Percentiles rank a stretch among this genome's conserved stretches.
These are phyloP conservation scores for Chrosomus eos DNA, from an alignment of 2,797 vertebrate species.

Conservation along the genomic window DNA sequence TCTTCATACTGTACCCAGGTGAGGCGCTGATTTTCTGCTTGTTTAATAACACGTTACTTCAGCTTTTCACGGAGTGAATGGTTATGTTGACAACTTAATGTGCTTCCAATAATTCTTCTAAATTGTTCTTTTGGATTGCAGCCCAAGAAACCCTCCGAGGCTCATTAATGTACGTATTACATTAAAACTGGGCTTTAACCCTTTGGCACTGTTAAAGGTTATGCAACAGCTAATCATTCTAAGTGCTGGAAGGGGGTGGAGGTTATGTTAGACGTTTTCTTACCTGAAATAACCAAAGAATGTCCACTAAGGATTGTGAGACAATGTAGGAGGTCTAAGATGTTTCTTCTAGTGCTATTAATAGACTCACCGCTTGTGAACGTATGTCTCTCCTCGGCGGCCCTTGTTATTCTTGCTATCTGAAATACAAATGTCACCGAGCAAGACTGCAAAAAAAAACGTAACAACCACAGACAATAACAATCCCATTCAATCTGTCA, in stretches of 20 bases:
- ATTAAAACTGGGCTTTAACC: conserved; percentile 78
- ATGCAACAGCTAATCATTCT: conserved; percentile 78
- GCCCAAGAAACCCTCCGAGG: conserved; percentile 69
- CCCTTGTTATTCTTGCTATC: not conserved
- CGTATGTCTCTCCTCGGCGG: not conserved
- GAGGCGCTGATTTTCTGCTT: conserved; percentile 57
- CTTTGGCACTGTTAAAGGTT: conserved; percentile 74
- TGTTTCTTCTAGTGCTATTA: not conserved
- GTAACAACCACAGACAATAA: conserved; percentile 21
- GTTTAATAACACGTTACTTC: conserved; percentile 68
- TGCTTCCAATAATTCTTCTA: conserved; percentile 77
- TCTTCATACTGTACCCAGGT: conserved; percentile 38
- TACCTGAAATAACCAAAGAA: conserved; percentile 66
- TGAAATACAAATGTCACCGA: not conserved
- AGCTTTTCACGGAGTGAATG: conserved; percentile 66
- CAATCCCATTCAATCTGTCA: conserved; percentile 25
- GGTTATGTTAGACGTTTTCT: conserved; percentile 62
- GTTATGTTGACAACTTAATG: conserved; percentile 78
- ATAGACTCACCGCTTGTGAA: not conserved
- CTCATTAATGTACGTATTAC: conserved; percentile 73
- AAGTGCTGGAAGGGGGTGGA: conserved; percentile 70
- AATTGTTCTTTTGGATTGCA: conserved; percentile 79
- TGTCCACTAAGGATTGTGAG: conserved; percentile 21
- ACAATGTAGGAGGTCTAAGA: conserved; percentile 8
- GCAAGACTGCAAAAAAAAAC: conserved; percentile 1